A percentile compares a stretch with the other conserved stretches of the same genome.
Evolutionary conservation across 2,797 vertebrate genomes (phyloP).

Genomic region (Rousettus madagascariensis): DNA sequence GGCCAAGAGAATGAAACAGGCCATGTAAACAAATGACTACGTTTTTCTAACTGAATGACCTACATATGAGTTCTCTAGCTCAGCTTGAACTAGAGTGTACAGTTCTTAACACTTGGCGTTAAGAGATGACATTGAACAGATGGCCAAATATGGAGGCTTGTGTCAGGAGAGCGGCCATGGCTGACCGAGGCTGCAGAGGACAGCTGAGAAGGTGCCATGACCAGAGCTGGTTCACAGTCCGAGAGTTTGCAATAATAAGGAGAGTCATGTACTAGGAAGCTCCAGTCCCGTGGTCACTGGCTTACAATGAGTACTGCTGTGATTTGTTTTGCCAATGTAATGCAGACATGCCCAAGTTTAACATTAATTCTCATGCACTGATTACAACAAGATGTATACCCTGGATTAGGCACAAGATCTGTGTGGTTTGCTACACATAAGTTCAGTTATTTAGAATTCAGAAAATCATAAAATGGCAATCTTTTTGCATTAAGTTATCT

Average conservation of each 20-base stretch:
- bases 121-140: constrained; percentile 35
- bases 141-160: background rate
- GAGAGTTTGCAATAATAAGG: background rate
- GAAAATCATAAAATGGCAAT: background rate
- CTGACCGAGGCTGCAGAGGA: background rate
- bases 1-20: constrained; percentile 41
- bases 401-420: constrained; percentile 89
- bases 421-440: constrained; percentile 77
- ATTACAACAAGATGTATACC: constrained; percentile 83
- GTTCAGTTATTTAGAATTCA: constrained; percentile 27
- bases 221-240: accelerated
- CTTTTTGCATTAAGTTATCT: background rate
- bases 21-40: background rate
- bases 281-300: background rate
- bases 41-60: constrained; percentile 42
- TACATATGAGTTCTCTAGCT: constrained; percentile 33
- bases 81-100: background rate
- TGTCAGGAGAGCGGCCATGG: constrained; percentile 37
- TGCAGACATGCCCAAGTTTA: constrained; percentile 86
- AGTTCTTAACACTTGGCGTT: constrained; percentile 47
- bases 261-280: background rate
- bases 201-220: background rate
- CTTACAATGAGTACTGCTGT: constrained; percentile 78
- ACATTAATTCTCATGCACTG: constrained; percentile 86
- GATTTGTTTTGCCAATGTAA: constrained; percentile 88